phyloP scores from a whole-genome alignment of 2,113 vertebrate species.

The Gobius niger region DNA sequence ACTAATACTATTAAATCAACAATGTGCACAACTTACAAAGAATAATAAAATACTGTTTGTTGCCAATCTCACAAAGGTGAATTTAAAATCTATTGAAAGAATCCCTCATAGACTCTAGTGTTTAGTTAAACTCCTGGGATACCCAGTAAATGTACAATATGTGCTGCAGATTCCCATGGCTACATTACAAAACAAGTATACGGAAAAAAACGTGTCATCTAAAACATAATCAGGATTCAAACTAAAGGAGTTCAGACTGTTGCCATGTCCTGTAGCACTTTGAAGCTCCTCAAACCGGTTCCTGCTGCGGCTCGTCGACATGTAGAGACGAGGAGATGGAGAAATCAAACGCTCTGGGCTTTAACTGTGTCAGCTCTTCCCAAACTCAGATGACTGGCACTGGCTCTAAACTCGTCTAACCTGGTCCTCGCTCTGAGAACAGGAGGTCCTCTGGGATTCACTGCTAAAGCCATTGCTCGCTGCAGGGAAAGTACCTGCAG shows the following conservation, averaged over 20 bases:
- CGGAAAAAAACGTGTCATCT: neutral
- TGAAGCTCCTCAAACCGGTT: conserved; percentile 14
- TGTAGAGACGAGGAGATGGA: neutral
- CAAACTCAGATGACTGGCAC: conserved; percentile 24
- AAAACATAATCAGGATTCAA: neutral
- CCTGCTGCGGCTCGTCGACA: conserved; percentile 24
- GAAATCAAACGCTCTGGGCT: conserved; percentile 37
- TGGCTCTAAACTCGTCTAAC: conserved; percentile 53
- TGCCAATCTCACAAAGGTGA: conserved; percentile 8
- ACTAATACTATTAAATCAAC: neutral
- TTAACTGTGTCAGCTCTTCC: conserved; percentile 17
- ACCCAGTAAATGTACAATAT: conserved; percentile 23
- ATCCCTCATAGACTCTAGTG: conserved; percentile 2
- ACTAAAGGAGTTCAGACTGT: conserved; percentile 4
- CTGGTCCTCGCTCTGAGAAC: conserved; percentile 35
- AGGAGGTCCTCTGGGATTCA: conserved; percentile 23
- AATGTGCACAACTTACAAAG: conserved; percentile 14
- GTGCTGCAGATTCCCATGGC: conserved; percentile 20
- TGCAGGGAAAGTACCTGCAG: neutral
- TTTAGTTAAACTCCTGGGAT: conserved; percentile 18
- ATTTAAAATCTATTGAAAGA: conserved; percentile 12
- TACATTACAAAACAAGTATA: conserved; percentile 7
- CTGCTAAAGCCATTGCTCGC: neutral
- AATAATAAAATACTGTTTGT: conserved; percentile 17
- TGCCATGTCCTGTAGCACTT: conserved; percentile 19